These are phyloP conservation scores for Odontomachus brunneus DNA, from an alignment of 1,140 invertebrate genomes.

Conservation along the genomic window DNA sequence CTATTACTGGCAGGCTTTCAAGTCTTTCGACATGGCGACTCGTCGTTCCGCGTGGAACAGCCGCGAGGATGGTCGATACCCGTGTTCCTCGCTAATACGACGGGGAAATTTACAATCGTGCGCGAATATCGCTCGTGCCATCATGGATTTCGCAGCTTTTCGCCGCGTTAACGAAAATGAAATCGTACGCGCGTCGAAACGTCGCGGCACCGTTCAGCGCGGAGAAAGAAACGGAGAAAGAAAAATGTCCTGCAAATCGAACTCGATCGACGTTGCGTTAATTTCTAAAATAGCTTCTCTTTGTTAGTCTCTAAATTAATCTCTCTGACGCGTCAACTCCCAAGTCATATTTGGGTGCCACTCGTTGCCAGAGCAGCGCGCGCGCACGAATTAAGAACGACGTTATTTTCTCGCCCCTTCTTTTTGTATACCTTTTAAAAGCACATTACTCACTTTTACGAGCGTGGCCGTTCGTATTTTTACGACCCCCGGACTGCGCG, in stretches of 20 bases:
- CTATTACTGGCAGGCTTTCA: slow-evolving; percentile 70
- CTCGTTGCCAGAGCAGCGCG: neutral
- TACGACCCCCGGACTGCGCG: neutral
- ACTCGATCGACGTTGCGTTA: too few species aligned
- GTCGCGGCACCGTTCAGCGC: neutral
- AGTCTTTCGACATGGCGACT: slow-evolving; percentile 57
- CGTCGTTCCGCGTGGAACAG: slow-evolving; percentile 32
- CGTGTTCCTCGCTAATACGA: neutral
- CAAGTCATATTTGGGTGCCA: neutral
- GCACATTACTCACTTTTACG: neutral
- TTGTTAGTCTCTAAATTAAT: neutral
- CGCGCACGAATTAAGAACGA: too few species aligned
- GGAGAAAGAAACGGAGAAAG: neutral
- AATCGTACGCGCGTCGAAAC: neutral
- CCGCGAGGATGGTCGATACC: slow-evolving; percentile 36
- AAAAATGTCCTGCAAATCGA: neutral
- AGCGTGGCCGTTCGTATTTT: too few species aligned
- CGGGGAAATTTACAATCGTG: slow-evolving; percentile 18
- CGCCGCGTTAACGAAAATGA: slow-evolving; percentile 9
- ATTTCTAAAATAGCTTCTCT: too few species aligned
- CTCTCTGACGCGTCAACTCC: neutral
- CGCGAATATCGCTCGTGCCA: slow-evolving; percentile 3
- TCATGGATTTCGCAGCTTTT: slow-evolving; percentile 16
- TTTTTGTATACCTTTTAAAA: neutral
- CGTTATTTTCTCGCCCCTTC: neutral